Conservation (phyloP, 1,140 invertebrate genomes). For the Bombus cullumanus region DNA sequence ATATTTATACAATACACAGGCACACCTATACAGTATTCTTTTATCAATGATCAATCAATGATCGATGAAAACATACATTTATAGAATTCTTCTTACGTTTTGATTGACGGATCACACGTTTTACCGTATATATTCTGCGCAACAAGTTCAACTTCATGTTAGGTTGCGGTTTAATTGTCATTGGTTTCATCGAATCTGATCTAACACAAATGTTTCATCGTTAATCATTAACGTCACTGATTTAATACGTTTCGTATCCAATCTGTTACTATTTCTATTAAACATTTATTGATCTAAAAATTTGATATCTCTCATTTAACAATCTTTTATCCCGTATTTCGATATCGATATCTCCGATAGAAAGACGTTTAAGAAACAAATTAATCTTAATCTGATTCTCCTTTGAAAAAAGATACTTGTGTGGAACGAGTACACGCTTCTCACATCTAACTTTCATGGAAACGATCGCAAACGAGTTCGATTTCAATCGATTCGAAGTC, state of each 20-base stretch:
- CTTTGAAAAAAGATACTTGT: too few relatives aligned
- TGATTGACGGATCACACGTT: not conserved
- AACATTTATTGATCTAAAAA: not conserved
- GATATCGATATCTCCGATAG: too few relatives aligned
- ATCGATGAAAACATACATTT: too few relatives aligned
- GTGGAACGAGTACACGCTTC: not conserved
- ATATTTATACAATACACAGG: not conserved
- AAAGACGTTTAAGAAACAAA: not conserved
- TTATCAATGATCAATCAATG: too few relatives aligned
- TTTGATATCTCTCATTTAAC: too few relatives aligned
- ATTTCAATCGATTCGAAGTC: not conserved
- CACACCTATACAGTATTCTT: not conserved
- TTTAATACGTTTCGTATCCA: not conserved
- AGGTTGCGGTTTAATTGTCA: not conserved
- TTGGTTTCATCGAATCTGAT: not conserved
- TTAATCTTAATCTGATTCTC: not conserved
- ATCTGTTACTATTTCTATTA: not conserved
- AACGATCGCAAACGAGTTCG: not conserved
- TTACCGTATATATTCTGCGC: not conserved
- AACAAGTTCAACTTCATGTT: slow-evolving; percentile 14
- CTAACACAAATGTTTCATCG: not conserved
- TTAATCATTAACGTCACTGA: slow-evolving; percentile 8
- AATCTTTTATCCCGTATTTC: not conserved
- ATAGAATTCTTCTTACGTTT: not conserved
- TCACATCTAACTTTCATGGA: slow-evolving; percentile 1